Conservation (phyloP, 2,113 vertebrate species). For the Ictalurus punctatus region DNA sequence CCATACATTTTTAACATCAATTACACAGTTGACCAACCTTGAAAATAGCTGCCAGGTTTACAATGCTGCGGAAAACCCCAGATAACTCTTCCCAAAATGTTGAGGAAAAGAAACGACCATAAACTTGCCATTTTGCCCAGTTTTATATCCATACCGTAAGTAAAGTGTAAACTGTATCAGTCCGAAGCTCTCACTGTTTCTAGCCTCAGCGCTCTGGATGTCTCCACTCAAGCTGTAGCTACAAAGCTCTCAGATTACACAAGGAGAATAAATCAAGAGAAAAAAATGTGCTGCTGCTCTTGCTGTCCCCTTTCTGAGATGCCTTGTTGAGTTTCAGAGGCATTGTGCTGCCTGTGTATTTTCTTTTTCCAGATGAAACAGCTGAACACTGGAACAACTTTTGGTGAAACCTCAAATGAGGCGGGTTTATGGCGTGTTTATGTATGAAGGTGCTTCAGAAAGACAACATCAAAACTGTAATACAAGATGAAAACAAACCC, state of each 20-base stretch:
- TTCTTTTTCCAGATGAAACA: not conserved
- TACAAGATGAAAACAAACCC: not conserved
- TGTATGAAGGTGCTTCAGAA: not conserved
- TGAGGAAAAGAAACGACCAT: slow-evolving; percentile 65
- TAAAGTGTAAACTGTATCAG: not conserved
- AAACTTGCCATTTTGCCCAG: slow-evolving; percentile 52
- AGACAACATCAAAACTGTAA: not conserved
- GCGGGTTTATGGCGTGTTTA: not conserved
- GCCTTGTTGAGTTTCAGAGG: not conserved
- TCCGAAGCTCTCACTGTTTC: slow-evolving; percentile 9
- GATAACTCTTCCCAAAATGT: slow-evolving; percentile 41
- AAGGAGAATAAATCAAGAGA: slow-evolving; percentile 8
- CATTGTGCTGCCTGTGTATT: not conserved
- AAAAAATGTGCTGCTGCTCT: not conserved
- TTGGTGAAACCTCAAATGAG: slow-evolving; percentile 7
- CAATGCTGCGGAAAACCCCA: slow-evolving; percentile 65
- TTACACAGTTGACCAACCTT: slow-evolving; percentile 72
- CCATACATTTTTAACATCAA: not conserved
- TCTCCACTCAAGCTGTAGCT: slow-evolving; percentile 1
- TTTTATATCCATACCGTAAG: slow-evolving; percentile 40
- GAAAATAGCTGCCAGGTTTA: slow-evolving; percentile 63
- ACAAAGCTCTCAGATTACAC: slow-evolving; percentile 68
- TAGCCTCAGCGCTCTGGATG: slow-evolving; percentile 52
- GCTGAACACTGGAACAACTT: not conserved
- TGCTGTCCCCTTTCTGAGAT: not conserved